Base-by-base conservation (phyloP, 1,140 invertebrate species). In the Diabrotica undecimpunctata region DNA sequence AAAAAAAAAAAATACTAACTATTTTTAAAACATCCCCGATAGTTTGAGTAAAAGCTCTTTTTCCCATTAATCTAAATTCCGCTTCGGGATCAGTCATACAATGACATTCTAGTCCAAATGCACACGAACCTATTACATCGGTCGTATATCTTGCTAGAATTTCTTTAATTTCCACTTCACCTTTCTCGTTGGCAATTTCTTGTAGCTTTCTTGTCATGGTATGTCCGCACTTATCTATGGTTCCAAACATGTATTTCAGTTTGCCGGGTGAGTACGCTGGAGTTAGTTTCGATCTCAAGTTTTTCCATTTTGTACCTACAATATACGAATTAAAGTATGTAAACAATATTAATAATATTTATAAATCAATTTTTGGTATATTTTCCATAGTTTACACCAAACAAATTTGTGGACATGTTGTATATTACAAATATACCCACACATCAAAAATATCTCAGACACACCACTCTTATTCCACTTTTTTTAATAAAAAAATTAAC, bases 21-120 rank as follows among this genome's bases (percentile, higher is more conserved):
- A 76, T 75, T 65, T 74, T 74, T 55, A 78, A 51, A 54, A 75
- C 56, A 66, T 78, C 72, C 13, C 63, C 57, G 46, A 74, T 10
- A 55, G 75, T 74, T 73, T 76, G 74, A 61, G 75, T 71, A 71
- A 76, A 72, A 59, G 76, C 77, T 38, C 76, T 64, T n/a, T 73
- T 70, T 0, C 82, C 81, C 72, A 84, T 82, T 41, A 71, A 62
- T 46, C 78, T 75, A 67, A 86, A 85, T 65, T 82, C 77, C 46
- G 83, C 80, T 25, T 82, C 66, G 0, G 80, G 75, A 69, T 81
- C 70, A 14, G 70, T 73, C 66, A 86, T 76, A 7, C 80, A 82
- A 65, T 85, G 81, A 13, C 81, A 81, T 54, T 85, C 79, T 5
- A 86, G 73, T 8, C 85, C 85, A 70, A 86, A 86, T 10, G 81